These are phyloP conservation scores for Phthorimaea operculella DNA, from an alignment of 1,140 invertebrate species.

Conservation along the genomic window DNA sequence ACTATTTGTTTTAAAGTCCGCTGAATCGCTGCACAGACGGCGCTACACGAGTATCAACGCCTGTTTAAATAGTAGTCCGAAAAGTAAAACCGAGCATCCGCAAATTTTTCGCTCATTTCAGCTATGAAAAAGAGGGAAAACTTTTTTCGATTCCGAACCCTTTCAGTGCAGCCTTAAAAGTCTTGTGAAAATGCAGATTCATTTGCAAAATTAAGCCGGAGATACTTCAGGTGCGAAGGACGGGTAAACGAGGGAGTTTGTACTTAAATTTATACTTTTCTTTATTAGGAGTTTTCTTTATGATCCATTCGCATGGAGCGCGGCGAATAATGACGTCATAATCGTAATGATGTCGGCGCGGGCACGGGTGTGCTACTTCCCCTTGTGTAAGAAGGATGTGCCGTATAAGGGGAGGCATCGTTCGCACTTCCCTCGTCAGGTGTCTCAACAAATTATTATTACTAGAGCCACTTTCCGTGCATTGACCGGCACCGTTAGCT, in stretches of 20 bases:
- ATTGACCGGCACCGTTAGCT: constrained; percentile 57
- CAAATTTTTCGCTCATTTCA: background rate
- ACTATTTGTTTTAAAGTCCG: background rate
- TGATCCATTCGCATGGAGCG: background rate
- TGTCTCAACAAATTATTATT: constrained; percentile 41
- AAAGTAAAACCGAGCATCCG: background rate
- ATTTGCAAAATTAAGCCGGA: background rate
- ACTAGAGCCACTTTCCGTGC: constrained; percentile 53
- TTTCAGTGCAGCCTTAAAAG: background rate
- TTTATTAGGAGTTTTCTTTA: background rate
- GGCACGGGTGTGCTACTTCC: constrained; percentile 12
- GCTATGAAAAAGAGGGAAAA: background rate
- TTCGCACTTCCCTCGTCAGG: constrained; percentile 40
- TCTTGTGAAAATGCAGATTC: background rate
- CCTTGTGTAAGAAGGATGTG: constrained; percentile 21
- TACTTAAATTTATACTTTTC: background rate
- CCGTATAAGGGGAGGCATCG: constrained; percentile 20
- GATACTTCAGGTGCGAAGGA: background rate
- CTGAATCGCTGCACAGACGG: background rate
- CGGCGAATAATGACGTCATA: background rate
- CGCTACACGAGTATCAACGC: background rate
- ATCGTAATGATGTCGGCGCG: constrained; percentile 1
- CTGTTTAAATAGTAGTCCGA: background rate
- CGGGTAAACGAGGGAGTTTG: background rate
- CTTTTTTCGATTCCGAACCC: background rate